Evolutionary conservation across 2,797 vertebrate species (phyloP).

Genomic region (Garrulus glandarius): DNA sequence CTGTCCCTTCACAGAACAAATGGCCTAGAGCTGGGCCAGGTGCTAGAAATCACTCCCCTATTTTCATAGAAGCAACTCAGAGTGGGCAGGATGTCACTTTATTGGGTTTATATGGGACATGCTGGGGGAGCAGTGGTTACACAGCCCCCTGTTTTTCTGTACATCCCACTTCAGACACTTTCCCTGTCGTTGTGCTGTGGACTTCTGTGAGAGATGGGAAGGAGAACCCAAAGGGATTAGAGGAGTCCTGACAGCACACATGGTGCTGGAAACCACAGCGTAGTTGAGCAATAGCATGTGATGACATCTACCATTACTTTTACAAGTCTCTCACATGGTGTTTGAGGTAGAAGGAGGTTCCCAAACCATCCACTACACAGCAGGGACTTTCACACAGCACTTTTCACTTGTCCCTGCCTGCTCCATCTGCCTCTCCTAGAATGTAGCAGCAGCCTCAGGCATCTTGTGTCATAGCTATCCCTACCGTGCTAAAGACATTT

Average conservation of each 20-base stretch:
- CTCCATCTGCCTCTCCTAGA: neutral
- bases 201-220: neutral
- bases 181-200: neutral
- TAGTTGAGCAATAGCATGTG: neutral
- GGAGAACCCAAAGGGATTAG: neutral
- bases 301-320: neutral
- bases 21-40: no score
- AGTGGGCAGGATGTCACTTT: neutral
- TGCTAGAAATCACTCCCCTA: neutral
- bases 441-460: neutral
- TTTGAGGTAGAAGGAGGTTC: neutral
- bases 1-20: neutral
- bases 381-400: neutral
- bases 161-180: neutral
- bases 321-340: neutral
- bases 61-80: neutral
- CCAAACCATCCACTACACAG: neutral
- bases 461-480: neutral
- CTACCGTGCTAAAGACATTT: neutral
- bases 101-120: neutral
- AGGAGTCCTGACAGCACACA: neutral
- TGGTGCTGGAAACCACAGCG: fast-evolving
- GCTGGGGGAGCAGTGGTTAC: neutral
- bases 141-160: neutral
- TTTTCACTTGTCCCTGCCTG: neutral